Base-by-base conservation (phyloP, 1,140 invertebrate genomes). In the Drosophila parvula region DNA sequence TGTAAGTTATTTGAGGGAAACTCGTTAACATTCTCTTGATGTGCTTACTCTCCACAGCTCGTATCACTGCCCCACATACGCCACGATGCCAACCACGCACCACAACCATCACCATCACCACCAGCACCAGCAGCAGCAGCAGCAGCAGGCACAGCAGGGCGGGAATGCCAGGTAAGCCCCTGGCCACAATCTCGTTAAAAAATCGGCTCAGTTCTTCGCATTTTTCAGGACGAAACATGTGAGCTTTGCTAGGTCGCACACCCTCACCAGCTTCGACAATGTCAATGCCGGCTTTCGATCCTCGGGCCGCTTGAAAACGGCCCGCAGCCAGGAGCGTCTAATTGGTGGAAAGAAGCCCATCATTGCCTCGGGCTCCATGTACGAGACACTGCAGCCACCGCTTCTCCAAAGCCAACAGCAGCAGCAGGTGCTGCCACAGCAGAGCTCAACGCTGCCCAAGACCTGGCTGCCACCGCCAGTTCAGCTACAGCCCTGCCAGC, bases 201-300 rank as follows among this genome's bases (percentile, higher is more conserved):
- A 44, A 18, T 36, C 2, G 30, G 9, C 50, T 73, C 8, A 50
- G 4, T 40, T 27, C 32, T 8, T 10, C 55, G 4, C 10, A 71
- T 63, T 91, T 28, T 47, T 0, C 92, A 96, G 95, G 92, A 95
- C 95, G 70, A 98, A 98, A 91, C 97, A 98, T 91, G 97, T 98
- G 34, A 98, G 96, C 84, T 98, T 98, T 88, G 97, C 97, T 18
- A 94, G 96, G 34, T 97, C 96, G 1, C 96, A 97, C 78, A 97
- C 96, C 0, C 90, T 97, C 55, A 96, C 96, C 6, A 97, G 96
- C 3, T 97, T 97, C 78, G 96, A 97, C 61, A 95, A 96, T 92
- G 93, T 95, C 73, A 92, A 94, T 30, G 92, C 93, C 5, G 93
- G 93, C 78, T 56, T 90, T 43, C 74, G 91, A 92, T 94, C 84